Percentiles rank a stretch among this genome's conserved stretches.
These are phyloP conservation scores for Aurelia coerulea DNA, from an alignment of 30 jellyfish, hydroid and myxozoan genomes.

Conservation along the genomic window DNA sequence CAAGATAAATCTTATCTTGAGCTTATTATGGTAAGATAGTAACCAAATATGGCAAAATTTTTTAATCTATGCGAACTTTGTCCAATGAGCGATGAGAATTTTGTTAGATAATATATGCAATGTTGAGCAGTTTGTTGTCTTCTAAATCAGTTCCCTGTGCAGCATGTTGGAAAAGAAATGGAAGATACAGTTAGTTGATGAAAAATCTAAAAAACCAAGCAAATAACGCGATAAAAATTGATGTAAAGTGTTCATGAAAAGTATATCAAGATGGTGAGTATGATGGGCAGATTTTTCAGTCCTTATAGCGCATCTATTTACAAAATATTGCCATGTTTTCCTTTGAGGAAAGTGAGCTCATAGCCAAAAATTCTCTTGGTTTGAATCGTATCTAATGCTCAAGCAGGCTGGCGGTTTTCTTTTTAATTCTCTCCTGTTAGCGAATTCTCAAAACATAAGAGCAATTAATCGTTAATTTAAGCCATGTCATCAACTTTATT, in stretches of 20 bases:
- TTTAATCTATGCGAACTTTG: not conserved
- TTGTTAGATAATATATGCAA: constrained; percentile 1
- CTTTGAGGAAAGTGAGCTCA: not conserved
- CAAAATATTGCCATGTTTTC: not conserved
- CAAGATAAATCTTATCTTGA: not conserved
- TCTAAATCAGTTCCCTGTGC: constrained; percentile 76
- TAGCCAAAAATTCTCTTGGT: not conserved
- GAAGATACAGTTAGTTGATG: not conserved
- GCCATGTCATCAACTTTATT: too few species aligned
- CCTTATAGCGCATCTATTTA: too few species aligned
- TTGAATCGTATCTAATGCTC: too few species aligned
- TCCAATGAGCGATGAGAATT: constrained; percentile 32
- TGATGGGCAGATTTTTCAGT: too few species aligned
- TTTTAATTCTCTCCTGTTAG: too few species aligned
- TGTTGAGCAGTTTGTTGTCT: constrained; percentile 63
- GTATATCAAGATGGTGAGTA: too few species aligned
- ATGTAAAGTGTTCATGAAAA: not conserved
- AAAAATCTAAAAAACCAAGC: not conserved
- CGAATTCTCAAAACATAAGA: too few species aligned
- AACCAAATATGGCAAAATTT: constrained; percentile 7
- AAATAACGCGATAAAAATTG: not conserved
- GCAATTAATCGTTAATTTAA: too few species aligned
- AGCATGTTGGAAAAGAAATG: constrained; percentile 67
- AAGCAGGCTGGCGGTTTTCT: too few species aligned
- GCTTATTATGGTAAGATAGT: constrained; percentile 13